These are phyloP conservation scores for Leptocoma aspasia DNA, from an alignment of 2,113 vertebrate species.

Conservation along the genomic window DNA sequence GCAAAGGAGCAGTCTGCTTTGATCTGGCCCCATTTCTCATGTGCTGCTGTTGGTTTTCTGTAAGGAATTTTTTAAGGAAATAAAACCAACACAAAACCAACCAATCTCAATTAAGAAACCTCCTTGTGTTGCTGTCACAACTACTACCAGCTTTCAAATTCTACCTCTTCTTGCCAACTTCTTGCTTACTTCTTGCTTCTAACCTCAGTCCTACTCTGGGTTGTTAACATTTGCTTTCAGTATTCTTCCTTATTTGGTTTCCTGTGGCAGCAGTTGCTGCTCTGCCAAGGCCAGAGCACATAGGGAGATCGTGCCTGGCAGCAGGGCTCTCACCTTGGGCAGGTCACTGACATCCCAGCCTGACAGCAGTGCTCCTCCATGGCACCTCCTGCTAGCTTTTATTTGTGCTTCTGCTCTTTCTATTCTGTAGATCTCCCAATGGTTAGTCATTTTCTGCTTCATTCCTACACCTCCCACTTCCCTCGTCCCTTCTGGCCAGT, in stretches of 20 bases:
- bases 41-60: too few species aligned
- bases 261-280: neutral
- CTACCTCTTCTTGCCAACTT: neutral
- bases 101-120: neutral
- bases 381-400: neutral
- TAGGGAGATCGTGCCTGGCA: neutral
- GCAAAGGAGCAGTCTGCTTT: neutral
- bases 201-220: too few species aligned
- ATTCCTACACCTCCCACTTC: neutral
- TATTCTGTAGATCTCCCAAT: neutral
- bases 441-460: neutral
- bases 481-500: neutral
- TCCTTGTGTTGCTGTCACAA: neutral
- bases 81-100: neutral
- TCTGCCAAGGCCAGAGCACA: neutral
- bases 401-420: neutral
- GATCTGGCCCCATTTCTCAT: neutral
- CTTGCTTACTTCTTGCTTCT: neutral
- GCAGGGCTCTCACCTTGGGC: neutral
- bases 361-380: accelerated
- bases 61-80: neutral
- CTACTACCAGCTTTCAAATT: neutral
- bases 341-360: neutral
- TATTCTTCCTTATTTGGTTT: neutral
- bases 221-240: neutral